Conservation (phyloP, 2,888 invertebrate genomes). For the Heliconius charithonia region DNA sequence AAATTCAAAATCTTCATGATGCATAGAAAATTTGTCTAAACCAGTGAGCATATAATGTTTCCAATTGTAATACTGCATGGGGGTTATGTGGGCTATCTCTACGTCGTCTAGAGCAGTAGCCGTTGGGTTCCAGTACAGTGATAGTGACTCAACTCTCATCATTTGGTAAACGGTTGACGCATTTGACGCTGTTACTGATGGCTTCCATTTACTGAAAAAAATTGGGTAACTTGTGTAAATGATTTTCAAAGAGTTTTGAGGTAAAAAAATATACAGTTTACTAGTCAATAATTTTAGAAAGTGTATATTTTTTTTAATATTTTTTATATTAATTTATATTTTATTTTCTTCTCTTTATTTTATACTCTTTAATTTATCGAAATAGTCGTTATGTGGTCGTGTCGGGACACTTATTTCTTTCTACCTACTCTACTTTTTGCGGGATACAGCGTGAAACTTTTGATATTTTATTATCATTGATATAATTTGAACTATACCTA, state of each 20-base stretch:
- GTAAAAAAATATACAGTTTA: no score
- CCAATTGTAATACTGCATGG: constrained; percentile 87
- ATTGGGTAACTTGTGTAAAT: neutral
- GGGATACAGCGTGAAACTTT: neutral
- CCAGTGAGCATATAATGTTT: constrained; percentile 90
- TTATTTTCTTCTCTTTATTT: no score
- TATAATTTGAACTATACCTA: constrained; percentile 75
- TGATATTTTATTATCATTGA: no score
- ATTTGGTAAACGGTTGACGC: constrained; percentile 88
- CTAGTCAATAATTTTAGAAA: no score
- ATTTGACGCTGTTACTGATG: constrained; percentile 84
- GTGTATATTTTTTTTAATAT: no score
- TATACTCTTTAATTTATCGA: no score
- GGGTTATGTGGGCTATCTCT: constrained; percentile 78
- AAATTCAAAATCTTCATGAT: constrained; percentile 91
- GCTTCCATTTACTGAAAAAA: constrained; percentile 89
- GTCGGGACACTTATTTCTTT: neutral
- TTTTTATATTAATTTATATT: no score
- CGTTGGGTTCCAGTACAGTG: constrained; percentile 89
- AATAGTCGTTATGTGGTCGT: neutral
- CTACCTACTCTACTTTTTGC: neutral
- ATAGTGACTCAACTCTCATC: constrained; percentile 89
- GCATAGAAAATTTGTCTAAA: constrained; percentile 89
- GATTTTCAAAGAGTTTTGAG: neutral
- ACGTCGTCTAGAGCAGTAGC: constrained; percentile 81